Base-by-base conservation (phyloP, 2,113 vertebrate genomes). In the Hypanus sabinus region DNA sequence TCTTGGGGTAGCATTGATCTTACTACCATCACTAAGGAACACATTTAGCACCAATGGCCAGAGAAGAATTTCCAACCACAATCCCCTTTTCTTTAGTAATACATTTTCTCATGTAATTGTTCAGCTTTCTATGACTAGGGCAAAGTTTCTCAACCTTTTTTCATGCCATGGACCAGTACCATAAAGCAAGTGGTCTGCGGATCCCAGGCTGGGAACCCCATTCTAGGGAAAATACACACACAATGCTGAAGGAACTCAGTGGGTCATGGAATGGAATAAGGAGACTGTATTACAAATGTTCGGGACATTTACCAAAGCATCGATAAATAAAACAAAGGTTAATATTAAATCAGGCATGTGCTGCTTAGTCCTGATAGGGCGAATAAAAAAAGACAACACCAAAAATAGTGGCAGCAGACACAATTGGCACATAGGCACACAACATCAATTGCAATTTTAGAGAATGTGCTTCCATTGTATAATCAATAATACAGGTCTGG, bases 261-360 rank as follows among this genome's bases (percentile, higher is more conserved):
- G 4, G 46, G 46, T 46, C 46, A 46, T 46, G 46, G 46, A 46
- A 46, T 46, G 46, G 46, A 46, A 46, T 46, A 46, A 46, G 46
- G 46, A 46, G 46, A 46, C 4, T 0, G 46, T 46, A 46, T 46
- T 3, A 85, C 46, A 60, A 60, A 60, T 30, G 1, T 65, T 24
- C 30, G 70, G 70, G 70, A 73, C 18, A 18, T 73, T 46, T 10
- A 57, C 8, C 11, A 24, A 87, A 87, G 83, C 11, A 60, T 22
- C 27, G 60, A 87, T 60, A 87, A 87, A 87, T 87, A 87, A 87
- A 87, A 87, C 9, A 85, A 57, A 60, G 79, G 20, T 36, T 27
- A 57, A 60, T 60, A 30, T 30, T 60, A 87, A 87, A 87, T 87
- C 1, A 20, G 8, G 73, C 73, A 76, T 76, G 73, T 30, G 70